phyloP scores from a whole-genome alignment of 2,888 invertebrate species.

The Cotesia congregata region DNA sequence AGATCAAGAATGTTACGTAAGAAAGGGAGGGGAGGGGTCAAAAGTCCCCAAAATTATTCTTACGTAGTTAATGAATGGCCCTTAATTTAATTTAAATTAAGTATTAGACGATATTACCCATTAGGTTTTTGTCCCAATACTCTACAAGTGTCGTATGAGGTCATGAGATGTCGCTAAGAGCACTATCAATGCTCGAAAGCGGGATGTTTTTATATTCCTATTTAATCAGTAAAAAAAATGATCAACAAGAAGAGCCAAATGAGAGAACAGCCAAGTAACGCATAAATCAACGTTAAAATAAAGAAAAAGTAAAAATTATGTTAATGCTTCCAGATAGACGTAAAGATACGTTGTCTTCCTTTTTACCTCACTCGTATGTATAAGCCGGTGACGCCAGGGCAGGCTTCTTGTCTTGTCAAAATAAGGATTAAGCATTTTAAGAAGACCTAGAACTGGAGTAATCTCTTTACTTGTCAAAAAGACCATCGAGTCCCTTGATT shows the following conservation, averaged over 20 bases:
- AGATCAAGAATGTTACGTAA: no score
- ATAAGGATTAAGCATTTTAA: conserved; percentile 63
- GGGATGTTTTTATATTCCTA: neutral
- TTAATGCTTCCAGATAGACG: conserved; percentile 35
- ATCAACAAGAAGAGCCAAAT: neutral
- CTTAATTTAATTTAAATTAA: neutral
- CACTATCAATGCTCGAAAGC: neutral
- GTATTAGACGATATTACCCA: neutral
- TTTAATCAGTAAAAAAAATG: conserved; percentile 4
- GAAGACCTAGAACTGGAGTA: conserved; percentile 45
- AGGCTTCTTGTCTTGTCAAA: conserved; percentile 57
- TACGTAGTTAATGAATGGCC: no score
- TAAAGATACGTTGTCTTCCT: conserved; percentile 27
- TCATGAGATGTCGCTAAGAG: conserved; percentile 16
- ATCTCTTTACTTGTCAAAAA: conserved; percentile 10
- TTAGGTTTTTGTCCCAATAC: neutral
- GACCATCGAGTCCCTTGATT: conserved; percentile 1
- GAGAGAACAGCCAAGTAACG: neutral
- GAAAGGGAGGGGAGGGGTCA: no score
- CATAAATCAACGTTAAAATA: neutral
- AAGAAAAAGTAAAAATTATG: conserved; percentile 19
- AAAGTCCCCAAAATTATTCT: no score
- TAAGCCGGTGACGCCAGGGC: conserved; percentile 26
- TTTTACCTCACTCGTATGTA: conserved; percentile 25
- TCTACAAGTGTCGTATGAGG: neutral